These are phyloP conservation scores for Frieseomelitta varia DNA, from an alignment of 1,140 invertebrate species.

Conservation along the genomic window DNA sequence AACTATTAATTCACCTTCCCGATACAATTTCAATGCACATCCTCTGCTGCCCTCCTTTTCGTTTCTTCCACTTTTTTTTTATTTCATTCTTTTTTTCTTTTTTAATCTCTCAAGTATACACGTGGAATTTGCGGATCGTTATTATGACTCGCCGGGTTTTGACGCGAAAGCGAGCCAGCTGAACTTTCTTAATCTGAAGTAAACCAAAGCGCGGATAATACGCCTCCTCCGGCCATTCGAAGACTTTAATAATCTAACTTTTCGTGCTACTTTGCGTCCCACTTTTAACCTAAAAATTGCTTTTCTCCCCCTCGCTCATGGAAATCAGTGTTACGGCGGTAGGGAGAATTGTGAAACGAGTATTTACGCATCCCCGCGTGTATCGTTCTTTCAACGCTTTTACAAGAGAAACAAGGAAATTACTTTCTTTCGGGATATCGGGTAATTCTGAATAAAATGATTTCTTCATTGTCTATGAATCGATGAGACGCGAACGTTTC, in stretches of 20 bases:
- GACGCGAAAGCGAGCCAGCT: slow-evolving; percentile 11
- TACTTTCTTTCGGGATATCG: too few relatives aligned
- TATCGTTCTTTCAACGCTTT: not conserved
- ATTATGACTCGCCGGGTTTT: slow-evolving; percentile 37
- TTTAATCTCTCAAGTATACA: not conserved
- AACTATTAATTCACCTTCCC: slow-evolving; percentile 21
- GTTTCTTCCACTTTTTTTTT: not conserved
- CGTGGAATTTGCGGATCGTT: slow-evolving; percentile 35
- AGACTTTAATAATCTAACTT: slow-evolving; percentile 57
- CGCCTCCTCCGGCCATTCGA: slow-evolving; percentile 31
- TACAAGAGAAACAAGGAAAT: not conserved
- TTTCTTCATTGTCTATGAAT: not conserved
- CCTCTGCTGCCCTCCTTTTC: not conserved
- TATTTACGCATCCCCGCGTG: slow-evolving; percentile 18
- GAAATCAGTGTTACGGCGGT: not conserved
- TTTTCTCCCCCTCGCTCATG: not conserved
- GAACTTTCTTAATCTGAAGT: slow-evolving; percentile 54
- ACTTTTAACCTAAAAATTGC: slow-evolving; percentile 50
- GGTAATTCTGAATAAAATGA: too few relatives aligned
- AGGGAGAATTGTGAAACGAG: not conserved
- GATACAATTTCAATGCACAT: not conserved
- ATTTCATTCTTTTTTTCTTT: not conserved
- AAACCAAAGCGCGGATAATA: slow-evolving; percentile 50
- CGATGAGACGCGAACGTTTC: not conserved
- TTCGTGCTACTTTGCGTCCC: slow-evolving; percentile 30